phyloP scores from a whole-genome alignment of 2,797 vertebrate genomes.

The Poliocrania exsul region DNA sequence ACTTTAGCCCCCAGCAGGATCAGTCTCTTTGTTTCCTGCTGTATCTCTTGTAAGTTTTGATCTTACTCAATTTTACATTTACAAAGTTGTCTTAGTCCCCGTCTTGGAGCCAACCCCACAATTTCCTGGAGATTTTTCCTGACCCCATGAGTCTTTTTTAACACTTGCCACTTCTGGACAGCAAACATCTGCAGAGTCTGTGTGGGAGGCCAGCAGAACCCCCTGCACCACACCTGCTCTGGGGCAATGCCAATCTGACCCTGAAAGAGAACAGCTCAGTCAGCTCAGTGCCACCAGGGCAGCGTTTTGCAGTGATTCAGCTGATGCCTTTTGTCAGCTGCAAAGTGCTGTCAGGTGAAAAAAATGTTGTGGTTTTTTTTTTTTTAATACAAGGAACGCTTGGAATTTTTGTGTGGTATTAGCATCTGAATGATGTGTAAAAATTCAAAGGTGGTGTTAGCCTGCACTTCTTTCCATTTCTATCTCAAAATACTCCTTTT shows the following conservation, averaged over 20 bases:
- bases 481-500: background rate
- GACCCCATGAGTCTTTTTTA: background rate
- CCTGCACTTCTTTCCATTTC: background rate
- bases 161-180: background rate
- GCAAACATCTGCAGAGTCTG: background rate
- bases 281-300: background rate
- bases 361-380: background rate
- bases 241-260: background rate
- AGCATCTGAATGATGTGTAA: background rate
- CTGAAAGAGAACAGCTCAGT: background rate
- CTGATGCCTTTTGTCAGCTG: background rate
- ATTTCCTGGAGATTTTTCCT: background rate
- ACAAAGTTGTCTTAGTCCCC: conserved; percentile 9
- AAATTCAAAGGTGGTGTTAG: background rate
- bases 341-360: background rate
- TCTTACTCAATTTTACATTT: conserved; percentile 45
- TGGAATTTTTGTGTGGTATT: background rate
- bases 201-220: background rate
- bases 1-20: conserved; percentile 36
- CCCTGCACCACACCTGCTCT: background rate
- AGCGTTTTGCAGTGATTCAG: conserved; percentile 24
- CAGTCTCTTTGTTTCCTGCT: conserved; percentile 33
- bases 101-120: background rate
- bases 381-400: background rate
- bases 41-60: background rate